These are phyloP conservation scores for Pelosia muscerda DNA, from an alignment of 2,888 invertebrate species.

Conservation along the genomic window DNA sequence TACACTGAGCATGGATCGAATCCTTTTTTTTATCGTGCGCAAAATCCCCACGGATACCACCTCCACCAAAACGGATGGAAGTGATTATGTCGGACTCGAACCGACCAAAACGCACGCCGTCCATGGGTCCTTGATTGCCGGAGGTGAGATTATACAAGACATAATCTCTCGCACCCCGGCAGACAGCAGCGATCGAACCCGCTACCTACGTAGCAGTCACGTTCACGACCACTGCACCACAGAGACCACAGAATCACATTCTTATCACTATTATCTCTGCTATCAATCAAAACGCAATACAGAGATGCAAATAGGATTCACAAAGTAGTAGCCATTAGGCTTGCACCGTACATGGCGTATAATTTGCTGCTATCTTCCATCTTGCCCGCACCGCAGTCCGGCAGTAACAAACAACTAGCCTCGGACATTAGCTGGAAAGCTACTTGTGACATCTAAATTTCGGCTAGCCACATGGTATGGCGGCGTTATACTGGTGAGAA, in stretches of 20 bases:
- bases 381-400: slow-evolving; percentile 71
- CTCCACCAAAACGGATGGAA: too few species aligned
- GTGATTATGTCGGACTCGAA: too few species aligned
- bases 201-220: too few species aligned
- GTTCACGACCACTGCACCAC: too few species aligned
- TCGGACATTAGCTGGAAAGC: slow-evolving; percentile 79
- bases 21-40: too few species aligned
- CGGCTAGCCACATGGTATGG: slow-evolving; percentile 77
- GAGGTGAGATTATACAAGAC: too few species aligned
- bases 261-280: not conserved
- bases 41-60: too few species aligned
- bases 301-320: slow-evolving; percentile 46
- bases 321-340: slow-evolving; percentile 50
- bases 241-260: not conserved
- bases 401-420: slow-evolving; percentile 83
- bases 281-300: slow-evolving; percentile 46
- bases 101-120: too few species aligned
- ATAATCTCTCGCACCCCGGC: too few species aligned
- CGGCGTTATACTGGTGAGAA: slow-evolving; percentile 27
- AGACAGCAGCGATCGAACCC: too few species aligned
- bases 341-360: slow-evolving; percentile 66
- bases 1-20: too few species aligned
- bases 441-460: slow-evolving; percentile 86
- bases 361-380: slow-evolving; percentile 82
- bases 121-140: too few species aligned